Base-by-base conservation (phyloP, 2,797 vertebrate genomes). In the Oryzias sinensis region DNA sequence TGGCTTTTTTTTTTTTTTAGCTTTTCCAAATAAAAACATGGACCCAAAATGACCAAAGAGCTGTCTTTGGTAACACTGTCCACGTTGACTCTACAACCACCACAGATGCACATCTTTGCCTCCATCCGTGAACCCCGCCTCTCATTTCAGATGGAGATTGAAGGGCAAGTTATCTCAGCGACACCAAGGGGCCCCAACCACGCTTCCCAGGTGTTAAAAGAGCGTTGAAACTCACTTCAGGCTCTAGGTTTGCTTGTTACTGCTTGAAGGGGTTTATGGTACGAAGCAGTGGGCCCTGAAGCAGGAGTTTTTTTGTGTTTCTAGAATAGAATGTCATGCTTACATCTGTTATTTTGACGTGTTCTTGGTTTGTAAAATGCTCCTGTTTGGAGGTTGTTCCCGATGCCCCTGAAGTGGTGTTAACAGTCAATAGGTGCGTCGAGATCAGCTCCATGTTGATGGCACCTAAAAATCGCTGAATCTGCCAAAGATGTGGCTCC, bases 61-160 rank as follows among this genome's bases (percentile, higher is more conserved):
- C 8, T 16, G 22, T 0, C 6, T 60, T 62, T 49, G 48, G 14
- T 64, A 58, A 65, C 67, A n/a, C 43, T 0, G 4, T 76, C 77
- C 81, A 76, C 56, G 73, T 66, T 81, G 80, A 72, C 63, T 74
- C 62, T 66, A 27, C 71, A 80, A 72, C 68, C 62, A 62, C 74
- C 67, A 68, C 80, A 80, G 72, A 72, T 81, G 72, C 75, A 75
- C 80, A 72, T 84, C 73, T 74, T 81, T 24, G 63, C 81, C 79
- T 51, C 81, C 78, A 41, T 83, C 80, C 76, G 63, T 73, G 65
- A 6, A 65, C 75, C 57, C 68, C 84, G 84, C 81, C 82, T 91
- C 84, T 87, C 79, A 88, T 91, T 88, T 85, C 71, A 76, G 46
- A 70, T 67, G 74, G 65, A 82, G 81, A 87, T 78, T 78, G 79